A percentile compares a stretch with the other conserved stretches of the same genome.
Conservation (phyloP, 1,140 invertebrate genomes). For the Apis dorsata region DNA sequence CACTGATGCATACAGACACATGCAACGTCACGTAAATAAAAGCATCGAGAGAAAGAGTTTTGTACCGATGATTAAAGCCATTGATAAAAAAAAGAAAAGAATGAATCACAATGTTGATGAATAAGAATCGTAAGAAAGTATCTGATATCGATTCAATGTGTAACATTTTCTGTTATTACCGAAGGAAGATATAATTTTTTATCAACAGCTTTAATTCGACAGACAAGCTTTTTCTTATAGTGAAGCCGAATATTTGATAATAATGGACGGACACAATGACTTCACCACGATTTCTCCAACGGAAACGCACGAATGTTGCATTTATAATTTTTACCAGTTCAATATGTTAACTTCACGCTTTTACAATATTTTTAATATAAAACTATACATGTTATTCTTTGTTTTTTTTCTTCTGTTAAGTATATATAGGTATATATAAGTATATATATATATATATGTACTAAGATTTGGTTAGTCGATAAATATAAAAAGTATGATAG, state of each 20-base stretch:
- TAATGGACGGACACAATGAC: constrained; percentile 48
- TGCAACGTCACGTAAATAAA: constrained; percentile 57
- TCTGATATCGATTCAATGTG: not conserved
- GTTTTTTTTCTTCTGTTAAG: constrained; percentile 31
- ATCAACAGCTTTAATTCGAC: constrained; percentile 41
- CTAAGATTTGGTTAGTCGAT: constrained; percentile 65
- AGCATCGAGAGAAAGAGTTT: constrained; percentile 35
- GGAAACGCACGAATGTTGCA: constrained; percentile 12
- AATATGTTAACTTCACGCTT: constrained; percentile 8
- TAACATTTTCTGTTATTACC: not conserved
- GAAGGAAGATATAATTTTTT: not conserved
- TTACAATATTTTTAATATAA: constrained; percentile 24
- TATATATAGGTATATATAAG: constrained; percentile 22
- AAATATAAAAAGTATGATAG: constrained; percentile 54
- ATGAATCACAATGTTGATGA: not conserved
- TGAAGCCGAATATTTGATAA: constrained; percentile 33
- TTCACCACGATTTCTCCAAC: constrained; percentile 24
- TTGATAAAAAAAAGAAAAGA: constrained; percentile 31
- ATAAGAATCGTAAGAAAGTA: not conserved
- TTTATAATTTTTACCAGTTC: constrained; percentile 1
- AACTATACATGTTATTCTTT: constrained; percentile 48
- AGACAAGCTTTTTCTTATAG: constrained; percentile 16
- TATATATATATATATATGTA: constrained; percentile 38
- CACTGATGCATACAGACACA: constrained; percentile 61
- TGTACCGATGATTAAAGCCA: constrained; percentile 43